Percentiles rank a stretch among this genome's conserved stretches.
Conservation (phyloP, 2,888 invertebrate genomes). For the Lasioglossum morio region DNA sequence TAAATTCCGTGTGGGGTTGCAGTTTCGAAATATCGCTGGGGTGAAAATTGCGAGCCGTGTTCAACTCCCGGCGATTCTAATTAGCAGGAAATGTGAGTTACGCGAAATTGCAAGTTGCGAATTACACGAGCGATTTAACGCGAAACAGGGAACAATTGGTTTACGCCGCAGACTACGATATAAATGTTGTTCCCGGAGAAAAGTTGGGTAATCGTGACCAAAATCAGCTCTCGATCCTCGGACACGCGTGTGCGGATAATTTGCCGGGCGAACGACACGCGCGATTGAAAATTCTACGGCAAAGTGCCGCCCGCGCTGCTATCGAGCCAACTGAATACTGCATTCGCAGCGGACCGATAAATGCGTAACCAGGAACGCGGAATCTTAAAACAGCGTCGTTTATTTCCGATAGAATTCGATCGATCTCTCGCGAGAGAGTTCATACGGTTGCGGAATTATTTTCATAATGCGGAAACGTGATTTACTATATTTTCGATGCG, state of each 20-base stretch:
- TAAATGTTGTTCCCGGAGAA: conserved; percentile 23
- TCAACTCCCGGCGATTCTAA: background rate
- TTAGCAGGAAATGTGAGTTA: background rate
- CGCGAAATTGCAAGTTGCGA: conserved; percentile 2
- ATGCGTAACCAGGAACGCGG: conserved; percentile 43
- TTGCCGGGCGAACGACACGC: conserved; percentile 32
- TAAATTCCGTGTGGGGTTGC: background rate
- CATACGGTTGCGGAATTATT: background rate
- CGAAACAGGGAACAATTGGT: conserved; percentile 29
- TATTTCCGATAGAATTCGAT: background rate
- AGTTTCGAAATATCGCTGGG: background rate
- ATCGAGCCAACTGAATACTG: conserved; percentile 42
- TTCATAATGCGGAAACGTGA: background rate
- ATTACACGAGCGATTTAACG: conserved; percentile 14
- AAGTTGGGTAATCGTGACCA: conserved; percentile 53
- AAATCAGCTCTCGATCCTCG: conserved; percentile 22
- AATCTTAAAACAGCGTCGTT: conserved; percentile 27
- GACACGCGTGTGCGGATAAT: conserved; percentile 56
- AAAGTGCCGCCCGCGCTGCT: conserved; percentile 11
- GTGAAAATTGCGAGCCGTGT: background rate
- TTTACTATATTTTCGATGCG: background rate
- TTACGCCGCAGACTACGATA: no score
- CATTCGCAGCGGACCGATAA: conserved; percentile 29
- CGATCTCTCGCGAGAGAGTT: no score
- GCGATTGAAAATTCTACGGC: conserved; percentile 37